A percentile compares a stretch with the other conserved stretches of the same genome.
phyloP scores from a whole-genome alignment of 2,888 invertebrate species.

The Leucozona laternaria region DNA sequence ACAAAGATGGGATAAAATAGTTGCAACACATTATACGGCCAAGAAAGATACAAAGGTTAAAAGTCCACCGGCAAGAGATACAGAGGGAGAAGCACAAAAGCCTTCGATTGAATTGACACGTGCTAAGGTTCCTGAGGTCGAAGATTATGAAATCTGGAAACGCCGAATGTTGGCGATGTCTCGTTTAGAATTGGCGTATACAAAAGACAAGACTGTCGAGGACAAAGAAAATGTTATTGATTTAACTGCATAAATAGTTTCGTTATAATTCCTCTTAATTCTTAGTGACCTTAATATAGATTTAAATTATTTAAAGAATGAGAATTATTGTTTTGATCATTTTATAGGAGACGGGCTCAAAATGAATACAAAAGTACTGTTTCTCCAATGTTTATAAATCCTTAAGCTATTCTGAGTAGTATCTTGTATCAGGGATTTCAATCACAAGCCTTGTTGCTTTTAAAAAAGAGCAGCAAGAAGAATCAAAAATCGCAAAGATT shows the following conservation, averaged over 20 bases:
- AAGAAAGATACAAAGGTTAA: conserved; percentile 73
- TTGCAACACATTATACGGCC: conserved; percentile 78
- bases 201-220: background rate
- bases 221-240: conserved; percentile 43
- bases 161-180: conserved; percentile 84
- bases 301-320: background rate
- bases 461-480: too few species aligned
- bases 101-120: background rate
- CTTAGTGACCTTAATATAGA: background rate
- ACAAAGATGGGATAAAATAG: conserved; percentile 85
- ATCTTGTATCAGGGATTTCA: too few species aligned
- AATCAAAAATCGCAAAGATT: too few species aligned
- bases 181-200: conserved; percentile 83
- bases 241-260: conserved; percentile 5
- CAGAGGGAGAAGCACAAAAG: background rate
- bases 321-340: too few species aligned
- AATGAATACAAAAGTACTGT: background rate
- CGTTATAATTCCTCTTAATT: background rate
- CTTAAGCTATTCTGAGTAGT: too few species aligned
- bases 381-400: too few species aligned
- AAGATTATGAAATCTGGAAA: conserved; percentile 87
- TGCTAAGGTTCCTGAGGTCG: conserved; percentile 79
- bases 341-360: too few species aligned
- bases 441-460: too few species aligned
- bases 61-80: conserved; percentile 10